Evolutionary conservation across 2,797 vertebrate genomes (phyloP).

Genomic region (Mormyrus hasselquistii): DNA sequence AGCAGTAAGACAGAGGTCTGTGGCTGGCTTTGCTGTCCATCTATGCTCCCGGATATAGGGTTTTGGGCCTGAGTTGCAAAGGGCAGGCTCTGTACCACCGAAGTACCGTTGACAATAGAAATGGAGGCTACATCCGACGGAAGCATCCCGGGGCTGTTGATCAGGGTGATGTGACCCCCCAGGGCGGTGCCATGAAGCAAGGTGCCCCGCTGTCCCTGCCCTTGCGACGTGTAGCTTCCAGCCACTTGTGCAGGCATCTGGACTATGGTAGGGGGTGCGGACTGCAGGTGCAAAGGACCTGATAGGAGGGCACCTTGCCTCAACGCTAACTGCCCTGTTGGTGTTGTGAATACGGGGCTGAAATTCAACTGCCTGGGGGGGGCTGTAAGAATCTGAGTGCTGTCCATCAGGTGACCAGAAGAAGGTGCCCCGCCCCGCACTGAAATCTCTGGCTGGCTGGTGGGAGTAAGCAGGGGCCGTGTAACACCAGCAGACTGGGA

Average conservation of each 20-base stretch:
- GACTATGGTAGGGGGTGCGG: constrained; percentile 63
- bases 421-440: constrained; percentile 48
- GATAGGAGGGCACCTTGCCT: constrained; percentile 65
- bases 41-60: constrained; percentile 40
- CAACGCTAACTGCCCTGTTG: constrained; percentile 62
- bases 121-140: constrained; percentile 61
- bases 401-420: constrained; percentile 57
- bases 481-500: constrained; percentile 49
- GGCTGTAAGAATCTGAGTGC: constrained; percentile 64
- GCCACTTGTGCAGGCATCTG: constrained; percentile 68
- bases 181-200: constrained; percentile 61
- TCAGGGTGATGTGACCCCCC: constrained; percentile 71
- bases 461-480: constrained; percentile 49
- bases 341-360: constrained; percentile 64
- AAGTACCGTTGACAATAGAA: constrained; percentile 61
- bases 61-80: constrained; percentile 49
- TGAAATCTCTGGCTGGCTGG: constrained; percentile 45
- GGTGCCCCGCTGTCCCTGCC: constrained; percentile 50
- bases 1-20: constrained; percentile 60
- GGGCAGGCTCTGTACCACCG: constrained; percentile 61
- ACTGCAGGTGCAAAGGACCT: constrained; percentile 63
- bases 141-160: constrained; percentile 64
- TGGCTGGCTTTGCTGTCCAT: constrained; percentile 54
- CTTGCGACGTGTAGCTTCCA: constrained; percentile 53
- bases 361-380: constrained; percentile 69